phyloP scores from a whole-genome alignment of 2,113 vertebrate genomes.

The Rhabdornis inornatus region DNA sequence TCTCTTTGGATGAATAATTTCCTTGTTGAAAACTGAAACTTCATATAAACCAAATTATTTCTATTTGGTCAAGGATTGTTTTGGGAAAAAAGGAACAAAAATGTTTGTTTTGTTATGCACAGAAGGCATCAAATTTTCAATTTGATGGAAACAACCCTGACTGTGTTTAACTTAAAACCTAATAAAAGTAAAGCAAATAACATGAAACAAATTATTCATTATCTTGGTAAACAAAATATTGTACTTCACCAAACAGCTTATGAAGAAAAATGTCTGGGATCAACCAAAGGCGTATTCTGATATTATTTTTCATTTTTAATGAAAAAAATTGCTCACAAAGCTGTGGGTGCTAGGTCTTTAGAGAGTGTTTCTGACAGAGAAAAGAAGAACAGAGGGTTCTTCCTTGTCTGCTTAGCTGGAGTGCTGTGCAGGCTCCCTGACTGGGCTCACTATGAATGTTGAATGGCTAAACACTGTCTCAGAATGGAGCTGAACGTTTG shows the following conservation, averaged over 20 bases:
- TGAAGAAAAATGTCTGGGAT: neutral
- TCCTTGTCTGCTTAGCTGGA: neutral
- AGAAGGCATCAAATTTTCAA: neutral
- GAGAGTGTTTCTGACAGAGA: neutral
- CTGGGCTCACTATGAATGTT: neutral
- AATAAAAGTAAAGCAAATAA: neutral
- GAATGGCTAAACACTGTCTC: neutral
- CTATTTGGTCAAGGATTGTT: neutral
- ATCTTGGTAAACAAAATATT: neutral
- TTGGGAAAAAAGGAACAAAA: neutral
- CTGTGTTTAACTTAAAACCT: neutral
- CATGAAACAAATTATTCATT: neutral
- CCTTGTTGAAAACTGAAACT: neutral
- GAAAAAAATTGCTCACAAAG: neutral
- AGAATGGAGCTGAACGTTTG: neutral
- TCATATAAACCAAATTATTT: neutral
- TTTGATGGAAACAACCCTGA: neutral
- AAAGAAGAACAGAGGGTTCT: neutral
- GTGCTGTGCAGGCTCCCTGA: neutral
- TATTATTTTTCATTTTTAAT: neutral
- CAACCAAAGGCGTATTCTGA: neutral
- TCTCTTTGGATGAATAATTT: conserved; percentile 29
- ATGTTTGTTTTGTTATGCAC: neutral
- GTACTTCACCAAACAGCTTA: neutral
- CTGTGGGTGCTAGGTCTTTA: neutral